phyloP scores from a whole-genome alignment of 2,113 vertebrate species.

The Thalassarche chlororhynchos region DNA sequence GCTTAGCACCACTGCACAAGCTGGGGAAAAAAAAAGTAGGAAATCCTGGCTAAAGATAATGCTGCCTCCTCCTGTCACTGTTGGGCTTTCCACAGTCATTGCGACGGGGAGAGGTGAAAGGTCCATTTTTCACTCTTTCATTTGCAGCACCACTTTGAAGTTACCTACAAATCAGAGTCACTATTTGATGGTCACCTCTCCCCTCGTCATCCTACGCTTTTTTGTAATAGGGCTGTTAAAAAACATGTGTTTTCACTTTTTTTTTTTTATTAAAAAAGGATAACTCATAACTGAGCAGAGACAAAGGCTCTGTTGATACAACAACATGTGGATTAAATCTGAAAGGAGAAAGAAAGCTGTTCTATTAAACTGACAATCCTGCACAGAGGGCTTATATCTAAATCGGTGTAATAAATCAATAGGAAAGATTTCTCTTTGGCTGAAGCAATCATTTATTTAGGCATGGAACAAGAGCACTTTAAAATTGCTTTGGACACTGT shows the following conservation, averaged over 20 bases:
- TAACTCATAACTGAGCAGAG: background rate
- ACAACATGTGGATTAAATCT: constrained; percentile 65
- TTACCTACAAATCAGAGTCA: background rate
- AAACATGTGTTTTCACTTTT: constrained; percentile 6
- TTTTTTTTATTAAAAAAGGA: background rate
- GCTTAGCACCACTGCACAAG: constrained; percentile 1
- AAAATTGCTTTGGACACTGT: background rate
- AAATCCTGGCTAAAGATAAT: background rate
- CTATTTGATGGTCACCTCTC: background rate
- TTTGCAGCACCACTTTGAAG: background rate
- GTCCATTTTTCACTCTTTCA: background rate
- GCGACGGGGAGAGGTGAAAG: background rate
- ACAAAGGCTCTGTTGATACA: constrained; percentile 58
- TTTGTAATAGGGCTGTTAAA: background rate
- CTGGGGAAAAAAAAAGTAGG: background rate
- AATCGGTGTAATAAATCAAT: constrained; percentile 55
- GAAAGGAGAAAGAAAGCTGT: constrained; percentile 41
- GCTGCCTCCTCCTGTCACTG: background rate
- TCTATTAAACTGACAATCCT: constrained; percentile 37
- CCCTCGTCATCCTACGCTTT: background rate
- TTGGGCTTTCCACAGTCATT: background rate
- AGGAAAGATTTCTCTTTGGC: constrained; percentile 1
- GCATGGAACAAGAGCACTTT: background rate
- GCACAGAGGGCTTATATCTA: constrained; percentile 39
- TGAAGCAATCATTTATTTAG: constrained; percentile 15